Evolutionary conservation across 2,113 vertebrate species (phyloP), one percentile per base, ranked within the genome.

Genomic region (Nycticebus coucang): DNA sequence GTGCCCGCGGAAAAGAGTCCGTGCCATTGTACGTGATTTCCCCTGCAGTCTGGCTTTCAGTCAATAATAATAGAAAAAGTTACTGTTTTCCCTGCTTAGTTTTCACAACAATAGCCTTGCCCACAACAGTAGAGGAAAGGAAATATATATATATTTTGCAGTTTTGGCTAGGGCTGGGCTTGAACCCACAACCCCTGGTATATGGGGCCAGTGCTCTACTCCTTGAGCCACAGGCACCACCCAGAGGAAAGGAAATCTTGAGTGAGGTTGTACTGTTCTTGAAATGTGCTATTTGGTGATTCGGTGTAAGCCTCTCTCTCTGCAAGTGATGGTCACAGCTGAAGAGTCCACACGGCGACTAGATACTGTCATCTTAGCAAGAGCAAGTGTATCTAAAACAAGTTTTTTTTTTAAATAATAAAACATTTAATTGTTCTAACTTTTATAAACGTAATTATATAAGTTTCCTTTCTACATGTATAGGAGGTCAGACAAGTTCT

Each of bases 11-110:
- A 62, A 89, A 88, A 59, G 69, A 71, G 41, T 69, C 50, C 21
- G 8, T 9, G 10, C 18, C 7, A 6, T 17, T 74, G 26, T 87
- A 41, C 95, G 93, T 91, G 87, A 18, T 72, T 96, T 97, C 90
- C 90, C 92, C 91, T 93, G 92, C 60, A 55, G 35, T 87, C 95
- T 94, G 91, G 93, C 96, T 97, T 94, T 33, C 15, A 12, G 88
- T 97, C 94, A 92, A 88, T 93, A 96, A 75, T 87, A 77, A 68
- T 64, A 91, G 74, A 92, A 93, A 93, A 96, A 87, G 77, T 2
- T 87, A 26, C 33, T 37, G 17, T 95, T 69, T 59, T 86, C 26
- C 8, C n/a, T 60, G 4, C 72, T 94, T n/a, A 0, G 64, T 0
- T 0, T 87, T 95, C 0, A 0, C 68, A 21, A 60, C 93, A 37